A percentile compares a stretch with the other conserved stretches of the same genome.
Evolutionary conservation across 2,888 invertebrate species (phyloP).

Genomic region (Agonopterix alstromeriana): DNA sequence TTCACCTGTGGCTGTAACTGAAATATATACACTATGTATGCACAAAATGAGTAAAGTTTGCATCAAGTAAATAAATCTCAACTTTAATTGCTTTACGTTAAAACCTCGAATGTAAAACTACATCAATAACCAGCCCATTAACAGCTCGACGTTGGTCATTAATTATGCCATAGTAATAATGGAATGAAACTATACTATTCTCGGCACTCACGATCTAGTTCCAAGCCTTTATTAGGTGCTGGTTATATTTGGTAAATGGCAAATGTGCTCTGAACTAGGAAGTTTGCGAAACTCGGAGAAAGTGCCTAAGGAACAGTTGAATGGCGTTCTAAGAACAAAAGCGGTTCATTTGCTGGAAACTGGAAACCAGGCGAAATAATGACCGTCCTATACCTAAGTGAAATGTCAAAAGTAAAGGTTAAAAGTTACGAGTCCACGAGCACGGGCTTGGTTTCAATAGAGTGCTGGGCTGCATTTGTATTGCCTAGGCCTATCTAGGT

Average conservation of each 20-base stretch:
- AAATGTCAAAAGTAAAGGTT: conserved; percentile 71
- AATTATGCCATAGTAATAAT: conserved; percentile 37
- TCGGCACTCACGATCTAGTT: conserved; percentile 42
- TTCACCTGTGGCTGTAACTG: too few relatives aligned
- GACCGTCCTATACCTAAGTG: conserved; percentile 49
- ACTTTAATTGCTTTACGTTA: too few relatives aligned
- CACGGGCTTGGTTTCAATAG: conserved; percentile 27
- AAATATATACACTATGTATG: too few relatives aligned
- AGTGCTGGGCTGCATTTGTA: conserved; percentile 10
- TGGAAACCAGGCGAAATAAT: conserved; percentile 61
- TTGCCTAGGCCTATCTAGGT: conserved; percentile 1
- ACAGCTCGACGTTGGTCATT: conserved; percentile 24
- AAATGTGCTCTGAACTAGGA: conserved; percentile 54
- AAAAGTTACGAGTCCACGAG: conserved; percentile 55
- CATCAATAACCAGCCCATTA: conserved; percentile 1
- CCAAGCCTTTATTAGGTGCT: conserved; percentile 45
- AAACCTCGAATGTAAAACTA: conserved; percentile 1
- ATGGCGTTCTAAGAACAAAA: conserved; percentile 58
- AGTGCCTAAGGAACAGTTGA: conserved; percentile 50
- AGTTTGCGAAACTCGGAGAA: conserved; percentile 62
- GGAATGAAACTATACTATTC: conserved; percentile 42
- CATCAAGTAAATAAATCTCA: too few relatives aligned
- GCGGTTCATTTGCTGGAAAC: conserved; percentile 62
- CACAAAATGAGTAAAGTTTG: too few relatives aligned
- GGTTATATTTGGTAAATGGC: conserved; percentile 55